Base-by-base conservation (phyloP, 2,888 invertebrate genomes). In the Pandemis cinnamomeana region DNA sequence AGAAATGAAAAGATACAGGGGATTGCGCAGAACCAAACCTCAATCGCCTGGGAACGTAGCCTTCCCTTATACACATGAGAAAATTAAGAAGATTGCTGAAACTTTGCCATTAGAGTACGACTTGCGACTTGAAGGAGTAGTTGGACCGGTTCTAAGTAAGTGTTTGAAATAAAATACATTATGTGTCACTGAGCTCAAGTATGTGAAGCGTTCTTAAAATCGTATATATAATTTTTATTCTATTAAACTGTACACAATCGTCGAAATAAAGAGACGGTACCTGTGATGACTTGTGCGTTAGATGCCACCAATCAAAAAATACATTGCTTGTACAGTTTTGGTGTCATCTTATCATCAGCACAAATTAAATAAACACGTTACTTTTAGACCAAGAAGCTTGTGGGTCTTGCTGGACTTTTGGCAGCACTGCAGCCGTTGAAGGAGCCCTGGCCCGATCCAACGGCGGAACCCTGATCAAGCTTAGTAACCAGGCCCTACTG, bases 391-490 rank as follows among this genome's bases (percentile, higher is more conserved):
- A 91, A 82, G 84, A 80, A n/a, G 77, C 79, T 0, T 92, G 92
- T 76, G 87, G 89, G 1, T 89, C 89, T 0, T 88, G 89, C 73
- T 92, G 91, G 91, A 84, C 90, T 0, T 89, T 88, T 48, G 90
- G 88, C 0, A 86, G 89, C 0, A 89, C 91, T 0, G 82, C 84
- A 0, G 88, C 90, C 0, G 84, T 86, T 5, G 91, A 92, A 81
- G 92, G 92, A 5, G 91, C 91, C 0, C 70, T 91, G 0, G 91
- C 92, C 0, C 84, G 86, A 5, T 75, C 63, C 11, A 89, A 90
- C 36, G 89, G 87, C 2, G 91, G 91, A 5, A 86, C 81, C n/a
- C 83, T 91, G 3, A 71, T 88, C 48, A 83, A 85, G 61, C 87
- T 92, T 2, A 85, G 86, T 64, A 89, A 90, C 71, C 92, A 92